Evolutionary conservation across 2,797 vertebrate genomes (phyloP).

Genomic region (Emydoidea blandingii): DNA sequence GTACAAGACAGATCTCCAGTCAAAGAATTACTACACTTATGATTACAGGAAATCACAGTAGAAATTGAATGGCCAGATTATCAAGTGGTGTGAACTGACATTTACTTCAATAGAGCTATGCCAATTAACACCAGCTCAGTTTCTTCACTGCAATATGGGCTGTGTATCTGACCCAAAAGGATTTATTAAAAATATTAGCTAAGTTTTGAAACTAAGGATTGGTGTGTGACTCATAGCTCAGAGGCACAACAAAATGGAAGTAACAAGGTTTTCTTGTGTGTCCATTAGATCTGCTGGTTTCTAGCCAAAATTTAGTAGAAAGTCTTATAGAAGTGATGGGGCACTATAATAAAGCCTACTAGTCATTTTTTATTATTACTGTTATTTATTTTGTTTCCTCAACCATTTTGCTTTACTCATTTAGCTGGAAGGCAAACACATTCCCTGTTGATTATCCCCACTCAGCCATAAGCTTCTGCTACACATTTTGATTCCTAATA

Average conservation of each 20-base stretch:
- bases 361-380: conserved; percentile 46
- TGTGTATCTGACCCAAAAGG: conserved; percentile 10
- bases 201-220: not conserved
- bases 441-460: conserved; percentile 80
- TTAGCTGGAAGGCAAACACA: conserved; percentile 77
- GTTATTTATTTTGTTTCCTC: conserved; percentile 78
- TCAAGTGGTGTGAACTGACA: not conserved
- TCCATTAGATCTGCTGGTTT: conserved; percentile 54
- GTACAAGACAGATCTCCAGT: not conserved
- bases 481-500: conserved; percentile 84
- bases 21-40: not conserved
- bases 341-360: conserved; percentile 48
- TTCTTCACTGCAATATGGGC: not conserved
- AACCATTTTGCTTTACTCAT: conserved; percentile 76
- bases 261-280: conserved; percentile 11
- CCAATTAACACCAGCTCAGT: not conserved
- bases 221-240: not conserved
- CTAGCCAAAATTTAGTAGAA: conserved; percentile 42
- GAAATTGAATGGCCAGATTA: not conserved
- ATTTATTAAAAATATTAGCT: not conserved
- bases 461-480: conserved; percentile 73
- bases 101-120: not conserved
- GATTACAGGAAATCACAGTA: not conserved
- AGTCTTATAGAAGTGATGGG: conserved; percentile 35
- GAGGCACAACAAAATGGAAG: conserved; percentile 26